phyloP scores from a whole-genome alignment of 2,888 invertebrate genomes.

The Tinea semifulvella region DNA sequence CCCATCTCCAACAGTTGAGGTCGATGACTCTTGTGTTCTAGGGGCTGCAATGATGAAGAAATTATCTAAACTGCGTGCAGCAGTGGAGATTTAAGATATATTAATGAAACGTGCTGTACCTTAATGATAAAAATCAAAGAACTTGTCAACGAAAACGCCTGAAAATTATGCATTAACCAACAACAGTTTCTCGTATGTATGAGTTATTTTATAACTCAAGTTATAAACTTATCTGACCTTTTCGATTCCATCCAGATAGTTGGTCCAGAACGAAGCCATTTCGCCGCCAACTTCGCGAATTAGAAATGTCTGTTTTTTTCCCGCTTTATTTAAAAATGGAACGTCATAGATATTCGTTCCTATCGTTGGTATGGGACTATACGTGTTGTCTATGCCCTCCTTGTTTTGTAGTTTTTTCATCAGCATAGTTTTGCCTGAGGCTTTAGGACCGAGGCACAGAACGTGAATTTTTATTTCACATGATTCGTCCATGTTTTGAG shows the following conservation, averaged over 20 bases:
- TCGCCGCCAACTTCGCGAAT: constrained; percentile 82
- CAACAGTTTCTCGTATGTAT: too few relatives aligned
- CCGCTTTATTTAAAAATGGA: constrained; percentile 54
- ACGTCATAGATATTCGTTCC: constrained; percentile 81
- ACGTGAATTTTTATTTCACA: constrained; percentile 48
- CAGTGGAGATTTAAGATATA: too few relatives aligned
- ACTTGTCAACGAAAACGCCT: too few relatives aligned
- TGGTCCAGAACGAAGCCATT: constrained; percentile 84
- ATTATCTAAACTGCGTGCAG: too few relatives aligned
- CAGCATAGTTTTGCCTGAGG: constrained; percentile 83
- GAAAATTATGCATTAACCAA: too few relatives aligned
- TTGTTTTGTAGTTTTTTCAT: constrained; percentile 76
- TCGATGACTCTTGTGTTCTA: too few relatives aligned
- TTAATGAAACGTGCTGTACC: too few relatives aligned
- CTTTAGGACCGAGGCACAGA: constrained; percentile 80
- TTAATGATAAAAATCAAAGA: too few relatives aligned
- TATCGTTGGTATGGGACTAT: constrained; percentile 81
- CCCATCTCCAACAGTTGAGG: too few relatives aligned
- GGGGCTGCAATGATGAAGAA: too few relatives aligned
- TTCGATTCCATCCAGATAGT: constrained; percentile 72
- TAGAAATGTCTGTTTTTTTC: constrained; percentile 60
- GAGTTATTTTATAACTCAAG: too few relatives aligned
- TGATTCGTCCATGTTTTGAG: constrained; percentile 45
- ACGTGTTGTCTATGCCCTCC: constrained; percentile 77
- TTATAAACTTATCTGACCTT: constrained; percentile 41